phyloP scores from a whole-genome alignment of 2,113 vertebrate species.

The Lathamus discolor region DNA sequence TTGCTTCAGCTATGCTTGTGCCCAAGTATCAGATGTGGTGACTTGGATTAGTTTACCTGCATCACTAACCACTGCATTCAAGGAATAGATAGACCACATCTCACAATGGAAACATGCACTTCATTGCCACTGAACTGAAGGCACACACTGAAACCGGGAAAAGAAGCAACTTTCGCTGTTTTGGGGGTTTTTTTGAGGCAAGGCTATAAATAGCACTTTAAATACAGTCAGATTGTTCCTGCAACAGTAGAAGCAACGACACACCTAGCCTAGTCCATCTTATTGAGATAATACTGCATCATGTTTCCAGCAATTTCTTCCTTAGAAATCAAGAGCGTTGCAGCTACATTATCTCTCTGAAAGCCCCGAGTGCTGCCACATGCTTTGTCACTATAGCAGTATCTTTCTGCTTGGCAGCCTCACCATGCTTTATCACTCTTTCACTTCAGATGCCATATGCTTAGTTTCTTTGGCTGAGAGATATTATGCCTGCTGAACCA shows the following conservation, averaged over 20 bases:
- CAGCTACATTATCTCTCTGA: background rate
- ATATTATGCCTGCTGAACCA: background rate
- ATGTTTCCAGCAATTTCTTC: background rate
- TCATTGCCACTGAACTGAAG: background rate
- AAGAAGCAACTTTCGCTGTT: background rate
- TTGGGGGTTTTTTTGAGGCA: background rate
- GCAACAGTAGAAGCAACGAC: background rate
- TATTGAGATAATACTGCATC: background rate
- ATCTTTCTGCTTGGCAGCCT: conserved; percentile 35
- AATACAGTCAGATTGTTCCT: background rate
- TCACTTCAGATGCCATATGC: background rate
- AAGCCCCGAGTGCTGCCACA: background rate
- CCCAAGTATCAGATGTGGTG: background rate
- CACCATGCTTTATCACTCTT: background rate
- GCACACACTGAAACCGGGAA: background rate
- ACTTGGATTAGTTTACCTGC: background rate
- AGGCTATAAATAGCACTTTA: background rate
- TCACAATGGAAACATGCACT: background rate
- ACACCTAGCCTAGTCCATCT: background rate
- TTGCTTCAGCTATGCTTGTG: background rate
- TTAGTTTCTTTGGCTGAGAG: background rate
- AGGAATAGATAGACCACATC: background rate
- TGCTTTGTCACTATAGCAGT: background rate
- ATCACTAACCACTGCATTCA: background rate
- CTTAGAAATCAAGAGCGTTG: background rate